Evolutionary conservation across 1,140 invertebrate species (phyloP), one percentile per base, ranked within the genome.

Genomic region (Planococcus citri): DNA sequence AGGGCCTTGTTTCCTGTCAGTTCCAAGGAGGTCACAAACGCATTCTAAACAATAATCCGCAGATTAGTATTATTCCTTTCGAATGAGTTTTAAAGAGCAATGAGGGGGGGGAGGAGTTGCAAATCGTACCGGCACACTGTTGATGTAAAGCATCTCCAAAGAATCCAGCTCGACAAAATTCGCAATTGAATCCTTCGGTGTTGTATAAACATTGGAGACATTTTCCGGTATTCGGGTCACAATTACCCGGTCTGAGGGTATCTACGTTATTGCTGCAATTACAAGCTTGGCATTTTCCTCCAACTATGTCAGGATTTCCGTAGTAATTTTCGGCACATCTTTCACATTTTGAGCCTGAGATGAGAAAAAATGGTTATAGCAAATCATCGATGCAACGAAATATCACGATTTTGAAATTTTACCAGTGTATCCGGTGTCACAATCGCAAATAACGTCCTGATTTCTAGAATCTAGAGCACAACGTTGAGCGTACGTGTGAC

Each of bases 231-330:
- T 84, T 83, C 1, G 88, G 81, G 80, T 99, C 90, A 79, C 97
- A 99, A 76, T 95, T 95, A 24, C 92, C 94, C 1, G 88, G 84
- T 72, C 85, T 83, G 14, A 86, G 84, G 9, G 88, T 76, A 78
- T 99, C 94, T 20, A 94, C 92, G 76, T 99, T 99, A 72, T 90
- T 90, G 78, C 87, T 98, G 77, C 97, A 99, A 24, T 94, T 84
- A 78, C 97, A 99, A 68, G 86, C 81, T 72, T 85, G 79, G 79
- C 97, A 99, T 3, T 81, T 85, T n/a, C 94, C 95, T 60, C 88
- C 91, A 0, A 88, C 82, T 27, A 84, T 77, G 70, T 90, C 86
- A 0, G 96, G 95, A 77, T 94, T 88, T 6, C 96, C 97, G 77
- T 85, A 99, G 77, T 92, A 96, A 79, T 99, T 99, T 74, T 97